Percentiles rank a stretch among this genome's conserved stretches.
phyloP scores from a whole-genome alignment of 2,888 invertebrate species.

The Lottia scabra region DNA sequence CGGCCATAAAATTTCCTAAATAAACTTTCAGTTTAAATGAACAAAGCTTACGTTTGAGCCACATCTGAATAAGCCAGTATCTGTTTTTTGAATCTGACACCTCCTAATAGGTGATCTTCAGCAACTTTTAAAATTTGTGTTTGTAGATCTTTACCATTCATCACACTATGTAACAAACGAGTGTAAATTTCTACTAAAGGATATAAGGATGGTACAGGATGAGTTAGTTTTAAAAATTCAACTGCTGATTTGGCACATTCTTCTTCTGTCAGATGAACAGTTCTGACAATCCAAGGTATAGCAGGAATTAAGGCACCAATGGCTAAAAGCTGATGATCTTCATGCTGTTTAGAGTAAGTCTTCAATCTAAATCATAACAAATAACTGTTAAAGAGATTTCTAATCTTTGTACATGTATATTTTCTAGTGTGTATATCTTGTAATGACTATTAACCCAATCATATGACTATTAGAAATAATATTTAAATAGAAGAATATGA shows the following conservation, averaged over 20 bases:
- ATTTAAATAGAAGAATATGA: too few relatives aligned
- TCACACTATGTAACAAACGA: slow-evolving; percentile 51
- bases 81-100: slow-evolving; percentile 41
- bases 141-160: slow-evolving; percentile 52
- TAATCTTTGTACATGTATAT: too few relatives aligned
- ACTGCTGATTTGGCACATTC: slow-evolving; percentile 51
- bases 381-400: too few relatives aligned
- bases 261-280: slow-evolving; percentile 49
- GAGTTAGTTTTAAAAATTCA: slow-evolving; percentile 57
- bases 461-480: too few relatives aligned
- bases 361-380: background rate
- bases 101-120: slow-evolving; percentile 47
- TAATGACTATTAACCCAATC: too few relatives aligned
- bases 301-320: slow-evolving; percentile 54
- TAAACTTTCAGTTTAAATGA: too few relatives aligned
- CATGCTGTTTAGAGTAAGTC: slow-evolving; percentile 15
- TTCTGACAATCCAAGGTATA: slow-evolving; percentile 59
- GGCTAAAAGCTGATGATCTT: slow-evolving; percentile 53
- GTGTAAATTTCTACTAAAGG: slow-evolving; percentile 55
- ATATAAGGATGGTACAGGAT: slow-evolving; percentile 50
- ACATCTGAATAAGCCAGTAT: slow-evolving; percentile 40
- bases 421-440: too few relatives aligned
- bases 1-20: too few relatives aligned
- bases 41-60: slow-evolving; percentile 37
- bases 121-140: slow-evolving; percentile 42